Base-by-base conservation (phyloP, 2,888 invertebrate genomes). In the Drosophila limbata region DNA sequence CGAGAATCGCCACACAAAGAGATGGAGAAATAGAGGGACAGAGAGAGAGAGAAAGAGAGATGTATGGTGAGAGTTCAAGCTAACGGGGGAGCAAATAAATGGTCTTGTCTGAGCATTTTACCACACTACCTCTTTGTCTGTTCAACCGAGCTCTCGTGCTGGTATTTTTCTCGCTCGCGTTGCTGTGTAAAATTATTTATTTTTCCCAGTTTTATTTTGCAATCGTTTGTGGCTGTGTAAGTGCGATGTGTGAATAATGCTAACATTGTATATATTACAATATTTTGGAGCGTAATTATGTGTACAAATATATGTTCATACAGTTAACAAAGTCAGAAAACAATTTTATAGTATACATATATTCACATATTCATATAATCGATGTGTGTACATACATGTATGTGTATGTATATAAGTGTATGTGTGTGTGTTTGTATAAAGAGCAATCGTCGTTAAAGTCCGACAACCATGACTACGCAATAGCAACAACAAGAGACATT, bases 391-490 rank as follows among this genome's bases (percentile, higher is more conserved):
- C 21, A 44, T 55, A 35, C 13, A 11, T 33, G 33, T 33, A 28
- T 45, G 31, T 44, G 28, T 45, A 17, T 37, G 47, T 8, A 64
- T 64, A 47, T 53, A 57, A 51, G 25, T 50, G 33, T 51, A 35
- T 57, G 55, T 72, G 76, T 63, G 62, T 68, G 66, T 65, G 70
- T 64, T 69, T 77, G 61, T 65, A 52, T 67, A 76, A 85, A 84
- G 85, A 88, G 83, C 77, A 82, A 63, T 79, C 74, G 71, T 68
- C 74, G 74, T 70, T 68, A 69, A 85, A 74, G 88, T 85, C 62
- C 69, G 73, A 75, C 84, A 78, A 73, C 86, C 84, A 84, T 88
- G 84, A 88, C 84, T 88, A 84, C 84, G 84, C 88, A 84, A 86
- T 84, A 80, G 86, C 74, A 88, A 85, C 83, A 85, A 88, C 88